Conservation (phyloP, 2,888 invertebrate genomes). For the Willowsia nigromaculata region DNA sequence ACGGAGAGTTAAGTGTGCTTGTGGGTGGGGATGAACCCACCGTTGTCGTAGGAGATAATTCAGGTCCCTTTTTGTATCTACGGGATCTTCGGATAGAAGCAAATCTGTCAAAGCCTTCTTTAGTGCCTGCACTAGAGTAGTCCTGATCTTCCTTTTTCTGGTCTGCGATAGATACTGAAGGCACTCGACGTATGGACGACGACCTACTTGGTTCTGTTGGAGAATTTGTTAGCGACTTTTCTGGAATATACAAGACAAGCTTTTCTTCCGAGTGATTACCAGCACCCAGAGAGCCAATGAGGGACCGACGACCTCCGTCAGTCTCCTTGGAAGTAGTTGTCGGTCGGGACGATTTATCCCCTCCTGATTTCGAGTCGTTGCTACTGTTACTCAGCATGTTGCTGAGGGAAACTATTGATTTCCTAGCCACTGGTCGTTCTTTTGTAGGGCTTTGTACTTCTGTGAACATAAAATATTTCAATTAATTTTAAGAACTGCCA, state of each 20-base stretch:
- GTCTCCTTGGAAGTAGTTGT: slow-evolving; percentile 81
- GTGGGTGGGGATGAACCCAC: slow-evolving; percentile 64
- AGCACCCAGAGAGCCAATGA: slow-evolving; percentile 83
- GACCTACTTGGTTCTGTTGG: slow-evolving; percentile 34
- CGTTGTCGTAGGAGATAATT: slow-evolving; percentile 76
- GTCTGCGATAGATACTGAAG: slow-evolving; percentile 55
- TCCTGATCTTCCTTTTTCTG: slow-evolving; percentile 49
- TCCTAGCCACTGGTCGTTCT: slow-evolving; percentile 81
- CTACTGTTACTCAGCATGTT: slow-evolving; percentile 49
- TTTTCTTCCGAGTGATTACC: slow-evolving; percentile 81
- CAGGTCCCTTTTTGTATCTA: slow-evolving; percentile 85
- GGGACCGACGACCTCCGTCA: slow-evolving; percentile 83
- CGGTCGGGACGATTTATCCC: not conserved
- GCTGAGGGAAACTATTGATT: slow-evolving; percentile 65
- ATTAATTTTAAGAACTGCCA: no score
- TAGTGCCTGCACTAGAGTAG: slow-evolving; percentile 72
- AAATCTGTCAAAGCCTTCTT: slow-evolving; percentile 91
- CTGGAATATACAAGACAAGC: slow-evolving; percentile 83
- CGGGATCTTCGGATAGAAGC: slow-evolving; percentile 90
- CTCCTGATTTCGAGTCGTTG: slow-evolving; percentile 7
- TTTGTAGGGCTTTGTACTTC: slow-evolving; percentile 86
- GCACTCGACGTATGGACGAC: slow-evolving; percentile 55
- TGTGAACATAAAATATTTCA: slow-evolving; percentile 80
- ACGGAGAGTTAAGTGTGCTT: slow-evolving; percentile 71
- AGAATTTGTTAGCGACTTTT: slow-evolving; percentile 72